A percentile compares a stretch with the other conserved stretches of the same genome.
Conservation (phyloP, 2,888 invertebrate species). For the Electrophaes corylata region DNA sequence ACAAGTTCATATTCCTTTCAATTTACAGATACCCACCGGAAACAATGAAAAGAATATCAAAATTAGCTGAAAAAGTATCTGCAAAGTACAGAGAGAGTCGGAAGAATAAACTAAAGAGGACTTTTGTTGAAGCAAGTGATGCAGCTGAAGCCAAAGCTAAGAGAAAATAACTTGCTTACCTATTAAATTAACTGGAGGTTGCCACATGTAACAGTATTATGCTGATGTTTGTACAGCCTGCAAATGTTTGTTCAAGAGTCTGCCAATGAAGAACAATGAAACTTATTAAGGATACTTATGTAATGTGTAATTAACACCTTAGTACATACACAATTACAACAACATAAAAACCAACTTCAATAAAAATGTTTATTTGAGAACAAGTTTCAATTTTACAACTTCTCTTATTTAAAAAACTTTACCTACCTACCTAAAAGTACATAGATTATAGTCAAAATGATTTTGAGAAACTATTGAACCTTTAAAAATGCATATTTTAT, state of each 20-base stretch:
- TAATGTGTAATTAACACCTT: not conserved
- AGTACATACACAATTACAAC: not conserved
- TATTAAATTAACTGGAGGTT: no score
- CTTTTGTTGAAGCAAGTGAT: slow-evolving; percentile 90
- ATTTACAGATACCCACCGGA: slow-evolving; percentile 89
- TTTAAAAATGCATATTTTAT: slow-evolving; percentile 1
- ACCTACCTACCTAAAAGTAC: not conserved
- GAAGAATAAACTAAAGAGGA: slow-evolving; percentile 87
- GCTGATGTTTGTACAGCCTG: not conserved
- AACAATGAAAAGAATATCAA: slow-evolving; percentile 91
- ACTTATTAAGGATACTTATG: not conserved
- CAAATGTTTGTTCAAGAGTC: not conserved
- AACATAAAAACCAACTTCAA: not conserved
- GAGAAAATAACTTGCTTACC: slow-evolving; percentile 46
- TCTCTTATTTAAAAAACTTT: slow-evolving; percentile 3
- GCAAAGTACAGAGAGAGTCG: slow-evolving; percentile 87
- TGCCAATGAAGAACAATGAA: not conserved
- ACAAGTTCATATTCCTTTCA: not conserved
- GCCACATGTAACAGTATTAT: not conserved
- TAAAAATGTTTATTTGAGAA: slow-evolving; percentile 19
- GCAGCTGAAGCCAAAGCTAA: slow-evolving; percentile 91
- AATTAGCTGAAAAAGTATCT: slow-evolving; percentile 89
- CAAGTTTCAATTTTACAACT: slow-evolving; percentile 8
- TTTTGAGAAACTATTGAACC: not conserved
- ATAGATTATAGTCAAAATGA: slow-evolving; percentile 14